A percentile compares a stretch with the other conserved stretches of the same genome.
Conservation (phyloP, 1,140 invertebrate genomes). For the Lasaia peninsularis region DNA sequence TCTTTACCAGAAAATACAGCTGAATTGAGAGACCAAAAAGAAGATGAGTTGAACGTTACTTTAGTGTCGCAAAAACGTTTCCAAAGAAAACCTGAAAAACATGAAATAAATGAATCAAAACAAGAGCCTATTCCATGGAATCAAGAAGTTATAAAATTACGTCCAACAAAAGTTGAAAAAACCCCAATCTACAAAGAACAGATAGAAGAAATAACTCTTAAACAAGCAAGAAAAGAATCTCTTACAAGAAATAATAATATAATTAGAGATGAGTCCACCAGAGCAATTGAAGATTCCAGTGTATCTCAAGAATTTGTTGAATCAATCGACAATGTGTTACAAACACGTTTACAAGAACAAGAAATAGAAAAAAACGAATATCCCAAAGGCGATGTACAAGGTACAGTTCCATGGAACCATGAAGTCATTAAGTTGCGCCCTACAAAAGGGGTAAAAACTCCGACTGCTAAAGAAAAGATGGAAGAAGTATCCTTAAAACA, state of each 20-base stretch:
- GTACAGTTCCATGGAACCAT: constrained; percentile 30
- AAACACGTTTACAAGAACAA: constrained; percentile 8
- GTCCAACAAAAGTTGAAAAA: constrained; percentile 72
- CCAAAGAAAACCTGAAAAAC: no score
- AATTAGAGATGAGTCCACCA: background rate
- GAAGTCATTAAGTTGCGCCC: constrained; percentile 33
- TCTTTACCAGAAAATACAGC: no score
- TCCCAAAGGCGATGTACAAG: background rate
- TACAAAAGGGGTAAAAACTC: constrained; percentile 30
- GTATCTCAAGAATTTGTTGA: background rate
- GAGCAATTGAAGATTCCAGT: background rate
- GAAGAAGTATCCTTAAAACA: constrained; percentile 30
- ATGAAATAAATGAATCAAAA: constrained; percentile 29
- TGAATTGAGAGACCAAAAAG: no score
- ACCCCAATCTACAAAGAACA: constrained; percentile 40
- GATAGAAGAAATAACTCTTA: constrained; percentile 47
- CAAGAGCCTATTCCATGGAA: constrained; percentile 62
- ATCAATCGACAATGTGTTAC: background rate
- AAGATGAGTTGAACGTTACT: no score
- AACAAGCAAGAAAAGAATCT: constrained; percentile 36
- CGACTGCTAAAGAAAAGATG: constrained; percentile 25
- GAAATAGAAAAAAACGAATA: constrained; percentile 13
- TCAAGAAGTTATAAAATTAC: constrained; percentile 78
- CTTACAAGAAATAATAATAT: background rate
- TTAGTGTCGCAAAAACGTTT: no score